Conservation (phyloP, 2,797 vertebrate species). For the Acanthiza pusilla region DNA sequence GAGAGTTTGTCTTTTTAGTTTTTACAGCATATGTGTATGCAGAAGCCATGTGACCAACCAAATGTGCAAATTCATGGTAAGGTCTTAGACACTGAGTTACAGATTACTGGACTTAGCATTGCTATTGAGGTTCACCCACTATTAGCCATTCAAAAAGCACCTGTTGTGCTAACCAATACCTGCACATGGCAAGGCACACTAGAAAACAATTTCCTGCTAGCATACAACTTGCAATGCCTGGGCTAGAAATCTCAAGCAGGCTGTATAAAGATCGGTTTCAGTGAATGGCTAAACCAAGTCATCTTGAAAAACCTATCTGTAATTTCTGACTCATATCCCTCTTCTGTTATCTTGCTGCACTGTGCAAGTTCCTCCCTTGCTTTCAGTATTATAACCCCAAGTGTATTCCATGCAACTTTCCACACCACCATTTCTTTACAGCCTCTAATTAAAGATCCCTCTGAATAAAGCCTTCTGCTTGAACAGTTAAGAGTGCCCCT, state of each 20-base stretch:
- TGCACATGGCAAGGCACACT: not conserved
- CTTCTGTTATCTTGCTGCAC: not conserved
- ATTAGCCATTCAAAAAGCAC: not conserved
- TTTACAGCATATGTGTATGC: rapidly evolving
- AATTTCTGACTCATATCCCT: not conserved
- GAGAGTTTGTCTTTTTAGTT: not conserved
- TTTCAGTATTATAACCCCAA: not conserved
- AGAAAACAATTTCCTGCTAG: not conserved
- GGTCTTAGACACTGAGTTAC: not conserved
- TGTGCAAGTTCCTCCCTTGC: not conserved
- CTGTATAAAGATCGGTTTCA: not conserved
- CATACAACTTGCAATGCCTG: rapidly evolving
- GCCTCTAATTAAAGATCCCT: not conserved
- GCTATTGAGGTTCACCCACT: not conserved
- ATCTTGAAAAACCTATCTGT: not conserved
- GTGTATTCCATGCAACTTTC: not conserved
- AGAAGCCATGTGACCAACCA: not conserved
- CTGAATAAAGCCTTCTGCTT: not conserved
- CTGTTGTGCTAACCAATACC: not conserved
- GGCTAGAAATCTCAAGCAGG: not conserved
- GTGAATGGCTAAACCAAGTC: not conserved
- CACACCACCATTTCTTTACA: not conserved
- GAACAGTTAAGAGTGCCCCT: not conserved
- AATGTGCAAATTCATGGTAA: not conserved
- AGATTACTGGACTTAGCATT: not conserved